Evolutionary conservation across 2,888 invertebrate species (phyloP).

Genomic region (Ptycholaimellus sp.): DNA sequence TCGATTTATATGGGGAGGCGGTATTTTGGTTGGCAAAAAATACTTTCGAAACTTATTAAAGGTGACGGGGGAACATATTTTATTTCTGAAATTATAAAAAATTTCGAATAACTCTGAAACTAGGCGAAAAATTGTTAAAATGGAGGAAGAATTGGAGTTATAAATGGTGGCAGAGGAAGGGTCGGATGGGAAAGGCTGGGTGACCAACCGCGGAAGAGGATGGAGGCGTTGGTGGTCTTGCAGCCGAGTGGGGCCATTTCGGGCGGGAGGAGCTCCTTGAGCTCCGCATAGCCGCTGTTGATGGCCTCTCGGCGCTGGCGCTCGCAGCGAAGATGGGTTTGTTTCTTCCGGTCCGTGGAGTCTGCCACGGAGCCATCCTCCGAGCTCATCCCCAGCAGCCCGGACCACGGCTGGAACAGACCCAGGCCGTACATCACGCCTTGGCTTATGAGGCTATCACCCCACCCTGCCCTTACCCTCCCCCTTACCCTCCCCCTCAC

Average conservation of each 20-base stretch:
- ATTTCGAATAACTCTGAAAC: neutral
- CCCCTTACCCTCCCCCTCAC: no score
- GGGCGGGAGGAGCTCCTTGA: conserved; percentile 6
- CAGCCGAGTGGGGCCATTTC: conserved; percentile 4
- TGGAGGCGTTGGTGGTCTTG: conserved; percentile 7
- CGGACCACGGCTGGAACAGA: no score
- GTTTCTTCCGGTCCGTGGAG: conserved; percentile 7
- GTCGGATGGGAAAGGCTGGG: neutral
- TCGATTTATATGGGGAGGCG: no score
- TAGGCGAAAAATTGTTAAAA: no score
- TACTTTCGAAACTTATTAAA: no score
- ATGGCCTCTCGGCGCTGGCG: conserved; percentile 8
- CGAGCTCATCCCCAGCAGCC: no score
- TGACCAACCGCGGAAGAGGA: conserved; percentile 4
- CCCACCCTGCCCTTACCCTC: no score
- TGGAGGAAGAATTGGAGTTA: no score
- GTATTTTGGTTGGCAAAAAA: no score
- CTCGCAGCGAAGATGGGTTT: conserved; percentile 7
- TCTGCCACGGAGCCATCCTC: no score
- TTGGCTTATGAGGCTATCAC: no score
- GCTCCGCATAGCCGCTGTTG: conserved; percentile 5
- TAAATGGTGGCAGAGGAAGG: neutral
- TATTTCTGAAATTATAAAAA: neutral
- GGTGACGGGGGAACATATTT: neutral
- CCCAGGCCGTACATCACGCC: no score